Base-by-base conservation (phyloP, 1,140 invertebrate genomes). In the Meloidogyne exigua region DNA sequence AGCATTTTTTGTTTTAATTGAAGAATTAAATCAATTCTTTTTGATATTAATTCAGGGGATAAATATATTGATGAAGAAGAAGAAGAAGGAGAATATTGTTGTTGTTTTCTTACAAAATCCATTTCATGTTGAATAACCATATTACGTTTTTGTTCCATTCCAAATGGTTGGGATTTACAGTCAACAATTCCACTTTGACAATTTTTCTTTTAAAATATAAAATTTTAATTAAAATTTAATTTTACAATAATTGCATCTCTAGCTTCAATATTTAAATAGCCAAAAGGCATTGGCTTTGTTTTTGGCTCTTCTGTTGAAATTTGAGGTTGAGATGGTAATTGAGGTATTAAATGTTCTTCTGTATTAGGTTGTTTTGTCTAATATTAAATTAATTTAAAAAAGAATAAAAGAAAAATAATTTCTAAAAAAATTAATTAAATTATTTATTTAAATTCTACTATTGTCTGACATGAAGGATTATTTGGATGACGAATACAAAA, bases 21-120 rank as follows among this genome's bases (percentile, higher is more conserved):
- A 18, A 85, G 74, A 23, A 84, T 69, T 70, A 81, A 77, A 36
- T 85, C 83, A 12, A 82, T 26, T n/a, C 82, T 79, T 68, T 49
- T 72, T 28, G 85, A 23, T 3, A 85, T 49, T 44, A 71, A 21
- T 28, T 25, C 39, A 28, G 57, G 32, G 0, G 81, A 72, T 49
- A 25, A 42, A 49, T 81, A 80, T n/a, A n/a, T n/a, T 7, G 44
- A 49, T 5, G 49, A 57, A 32, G 64, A 68, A n/a, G 75, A 68
- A 10, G n/a, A n/a, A n/a, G n/a, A n/a, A n/a, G n/a, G n/a, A n/a
- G n/a, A n/a, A n/a, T n/a, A n/a, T n/a, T n/a, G n/a, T n/a, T 64
- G 21, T 32, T 63, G 42, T 64, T 67, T 44, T 12, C 82, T 81
- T 49, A 25, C 32, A 44, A 82, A 67, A 23, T 67, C 70, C 77